These are phyloP conservation scores for Butorides virescens DNA, from an alignment of 2,113 vertebrate genomes.

Conservation along the genomic window DNA sequence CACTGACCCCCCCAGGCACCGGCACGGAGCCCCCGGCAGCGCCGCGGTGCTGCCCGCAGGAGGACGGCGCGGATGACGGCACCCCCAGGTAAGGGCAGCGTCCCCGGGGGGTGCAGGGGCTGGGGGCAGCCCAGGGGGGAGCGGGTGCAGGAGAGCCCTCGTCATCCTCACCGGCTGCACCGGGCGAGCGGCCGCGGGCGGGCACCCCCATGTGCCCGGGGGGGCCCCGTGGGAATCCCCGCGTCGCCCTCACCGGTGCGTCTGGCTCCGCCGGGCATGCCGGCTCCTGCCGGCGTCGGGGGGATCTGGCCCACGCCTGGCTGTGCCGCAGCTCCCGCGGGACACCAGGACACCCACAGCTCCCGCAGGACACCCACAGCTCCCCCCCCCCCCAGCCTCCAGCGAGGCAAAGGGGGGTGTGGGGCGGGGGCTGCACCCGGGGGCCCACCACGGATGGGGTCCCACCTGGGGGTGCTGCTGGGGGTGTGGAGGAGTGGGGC, in stretches of 20 bases:
- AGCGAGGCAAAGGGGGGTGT: neutral
- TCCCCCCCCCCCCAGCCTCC: neutral
- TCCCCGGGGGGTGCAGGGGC: no score
- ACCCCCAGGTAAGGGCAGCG: neutral
- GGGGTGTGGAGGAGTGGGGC: neutral
- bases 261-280: slow-evolving; percentile 9
- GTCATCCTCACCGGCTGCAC: neutral
- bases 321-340: neutral
- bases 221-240: neutral
- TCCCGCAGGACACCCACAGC: neutral
- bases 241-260: neutral
- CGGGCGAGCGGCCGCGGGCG: fast-evolving
- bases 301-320: neutral
- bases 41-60: neutral
- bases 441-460: neutral
- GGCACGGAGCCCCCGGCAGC: neutral
- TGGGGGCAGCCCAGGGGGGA: neutral
- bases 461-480: no score
- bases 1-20: neutral
- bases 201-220: neutral
- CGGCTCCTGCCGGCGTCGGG: neutral
- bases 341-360: no score
- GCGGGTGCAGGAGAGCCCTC: neutral
- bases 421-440: fast-evolving
- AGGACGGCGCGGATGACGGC: neutral